These are phyloP conservation scores for Monarcha castaneiventris DNA, from an alignment of 2,113 vertebrate genomes.

Conservation along the genomic window DNA sequence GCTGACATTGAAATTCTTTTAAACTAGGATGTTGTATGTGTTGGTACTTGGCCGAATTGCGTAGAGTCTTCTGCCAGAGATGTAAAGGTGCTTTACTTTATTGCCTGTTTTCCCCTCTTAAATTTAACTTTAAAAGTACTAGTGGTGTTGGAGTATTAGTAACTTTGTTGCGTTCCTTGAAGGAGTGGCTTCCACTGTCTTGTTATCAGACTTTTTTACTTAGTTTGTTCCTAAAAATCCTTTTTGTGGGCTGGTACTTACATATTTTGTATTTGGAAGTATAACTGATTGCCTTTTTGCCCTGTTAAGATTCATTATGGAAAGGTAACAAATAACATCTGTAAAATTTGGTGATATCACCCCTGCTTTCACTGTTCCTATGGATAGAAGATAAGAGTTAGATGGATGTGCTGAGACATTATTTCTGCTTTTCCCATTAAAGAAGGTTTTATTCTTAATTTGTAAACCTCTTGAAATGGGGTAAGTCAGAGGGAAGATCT, in stretches of 20 bases:
- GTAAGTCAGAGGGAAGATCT: background rate
- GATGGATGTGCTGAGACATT: background rate
- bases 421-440: background rate
- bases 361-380: background rate
- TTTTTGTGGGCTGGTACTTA: background rate
- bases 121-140: background rate
- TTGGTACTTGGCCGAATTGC: background rate
- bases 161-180: background rate
- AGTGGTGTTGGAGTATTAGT: background rate
- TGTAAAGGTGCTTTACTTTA: background rate
- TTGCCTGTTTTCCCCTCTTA: background rate
- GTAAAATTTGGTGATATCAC: background rate
- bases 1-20: background rate
- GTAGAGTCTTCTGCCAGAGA: background rate
- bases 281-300: background rate
- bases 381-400: background rate
- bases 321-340: background rate
- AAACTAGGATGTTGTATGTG: background rate
- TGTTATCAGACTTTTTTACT: background rate
- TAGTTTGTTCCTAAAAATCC: background rate
- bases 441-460: background rate
- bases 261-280: background rate
- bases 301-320: background rate
- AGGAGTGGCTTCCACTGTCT: background rate
- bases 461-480: background rate